Evolutionary conservation across 1,140 invertebrate genomes (phyloP), one percentile per base, ranked within the genome.

Genomic region (Cardiocondyla obscurior): DNA sequence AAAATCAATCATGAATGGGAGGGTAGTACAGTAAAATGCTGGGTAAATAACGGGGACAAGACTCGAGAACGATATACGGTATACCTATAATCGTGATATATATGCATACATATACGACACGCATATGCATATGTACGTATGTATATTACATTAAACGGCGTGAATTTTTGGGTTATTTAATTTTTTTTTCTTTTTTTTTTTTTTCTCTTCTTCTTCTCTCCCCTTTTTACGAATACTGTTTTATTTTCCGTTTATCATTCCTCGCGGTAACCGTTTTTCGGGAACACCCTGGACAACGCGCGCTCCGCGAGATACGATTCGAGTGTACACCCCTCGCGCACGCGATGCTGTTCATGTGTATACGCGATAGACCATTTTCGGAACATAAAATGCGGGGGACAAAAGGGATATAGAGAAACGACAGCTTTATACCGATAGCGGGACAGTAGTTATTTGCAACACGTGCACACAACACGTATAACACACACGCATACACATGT

Each of bases 341-440:
- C 70, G 44, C 46, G 76, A 81, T 39, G 69, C 84, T 82, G 86
- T 79, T 88, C 87, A 90, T 87, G 89, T 92, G 91, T 92, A 92
- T 92, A 91, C 90, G 91, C 88, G 85, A 90, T 90, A 83, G 90
- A 82, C 88, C 69, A 79, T 83, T 85, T n/a, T 88, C 73, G 76
- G 49, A 79, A 65, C 55, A 79, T 22, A 28, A n/a, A 42, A 51
- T 77, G 30, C 30, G 46, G 46, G 49, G 62, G 62, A 79, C 62
- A 69, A 79, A 67, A 55, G 62, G 49, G 49, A 69, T 69, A 79
- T 79, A 79, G 74, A 86, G 64, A 86, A 85, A 88, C 86, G 86
- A 88, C 86, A 88, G 87, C 87, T 88, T 88, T 88, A 46, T 46
- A 88, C 81, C 86, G 87, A 83, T 89, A 90, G 90, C 89, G 87